A percentile compares a stretch with the other conserved stretches of the same genome.
Conservation (phyloP, 2,888 invertebrate genomes). For the Cryptus armator region DNA sequence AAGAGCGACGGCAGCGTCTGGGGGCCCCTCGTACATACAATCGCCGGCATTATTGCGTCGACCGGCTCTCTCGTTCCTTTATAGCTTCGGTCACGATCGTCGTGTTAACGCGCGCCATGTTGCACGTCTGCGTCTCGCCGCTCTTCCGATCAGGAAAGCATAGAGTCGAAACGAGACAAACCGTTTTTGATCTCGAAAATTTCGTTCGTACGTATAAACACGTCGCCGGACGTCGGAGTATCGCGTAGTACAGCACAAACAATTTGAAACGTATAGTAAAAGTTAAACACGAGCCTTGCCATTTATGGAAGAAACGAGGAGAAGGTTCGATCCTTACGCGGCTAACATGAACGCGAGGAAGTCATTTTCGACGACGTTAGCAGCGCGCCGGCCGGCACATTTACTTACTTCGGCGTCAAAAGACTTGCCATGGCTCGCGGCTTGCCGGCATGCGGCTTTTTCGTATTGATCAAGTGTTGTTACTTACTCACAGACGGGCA, state of each 20-base stretch:
- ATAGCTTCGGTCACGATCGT: conserved; percentile 36
- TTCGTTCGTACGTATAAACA: conserved; percentile 4
- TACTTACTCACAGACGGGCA: not conserved
- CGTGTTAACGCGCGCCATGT: conserved; percentile 79
- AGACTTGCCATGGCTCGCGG: not conserved
- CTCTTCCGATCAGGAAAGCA: conserved; percentile 80
- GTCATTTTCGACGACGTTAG: not conserved
- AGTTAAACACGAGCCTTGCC: conserved; percentile 70
- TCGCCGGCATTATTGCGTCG: conserved; percentile 23
- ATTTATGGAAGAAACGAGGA: conserved; percentile 83
- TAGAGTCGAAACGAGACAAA: conserved; percentile 36
- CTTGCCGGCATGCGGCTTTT: not conserved
- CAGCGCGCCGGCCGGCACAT: not conserved
- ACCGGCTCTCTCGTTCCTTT: not conserved
- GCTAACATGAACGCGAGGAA: conserved; percentile 74
- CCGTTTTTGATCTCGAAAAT: not conserved
- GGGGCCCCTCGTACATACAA: conserved; percentile 65
- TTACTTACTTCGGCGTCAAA: not conserved
- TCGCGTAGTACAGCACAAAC: too few species aligned
- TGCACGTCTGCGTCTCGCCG: conserved; percentile 84
- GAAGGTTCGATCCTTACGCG: conserved; percentile 79
- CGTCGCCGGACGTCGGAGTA: not conserved
- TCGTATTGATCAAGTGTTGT: conserved; percentile 15
- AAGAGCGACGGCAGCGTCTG: conserved; percentile 76
- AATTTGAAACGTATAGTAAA: conserved; percentile 23